A percentile compares a stretch with the other conserved stretches of the same genome.
phyloP scores from a whole-genome alignment of 2,113 vertebrate species.

The Eretmochelys imbricata region DNA sequence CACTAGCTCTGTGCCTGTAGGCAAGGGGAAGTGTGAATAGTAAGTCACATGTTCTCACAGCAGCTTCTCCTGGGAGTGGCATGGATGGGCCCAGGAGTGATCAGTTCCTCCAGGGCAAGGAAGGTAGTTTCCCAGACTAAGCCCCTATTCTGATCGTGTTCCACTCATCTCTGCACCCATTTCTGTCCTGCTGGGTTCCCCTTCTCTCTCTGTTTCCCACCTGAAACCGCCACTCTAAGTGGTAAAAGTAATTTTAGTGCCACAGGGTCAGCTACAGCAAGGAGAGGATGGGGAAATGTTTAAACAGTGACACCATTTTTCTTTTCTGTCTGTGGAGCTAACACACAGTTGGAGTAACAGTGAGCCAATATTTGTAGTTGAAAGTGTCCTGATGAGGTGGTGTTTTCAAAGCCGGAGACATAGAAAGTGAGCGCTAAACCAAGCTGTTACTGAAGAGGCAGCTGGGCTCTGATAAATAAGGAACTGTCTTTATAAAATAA shows the following conservation, averaged over 20 bases:
- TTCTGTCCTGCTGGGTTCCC: background rate
- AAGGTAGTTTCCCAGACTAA: background rate
- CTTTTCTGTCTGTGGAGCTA: background rate
- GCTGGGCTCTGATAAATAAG: background rate
- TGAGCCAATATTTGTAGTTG: background rate
- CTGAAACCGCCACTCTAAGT: background rate
- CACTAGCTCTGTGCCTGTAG: background rate
- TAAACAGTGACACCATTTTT: rapidly evolving
- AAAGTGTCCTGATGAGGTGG: too few relatives aligned
- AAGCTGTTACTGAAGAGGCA: too few relatives aligned
- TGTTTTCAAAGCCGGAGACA: too few relatives aligned
- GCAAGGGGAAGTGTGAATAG: background rate
- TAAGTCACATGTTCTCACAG: background rate
- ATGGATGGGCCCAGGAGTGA: rapidly evolving
- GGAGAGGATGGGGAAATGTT: background rate
- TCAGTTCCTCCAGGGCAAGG: background rate
- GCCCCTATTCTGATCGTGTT: too few relatives aligned
- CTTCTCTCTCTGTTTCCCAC: background rate
- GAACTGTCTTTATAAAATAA: background rate
- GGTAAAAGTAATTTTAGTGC: background rate
- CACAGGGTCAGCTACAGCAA: background rate
- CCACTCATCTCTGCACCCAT: background rate
- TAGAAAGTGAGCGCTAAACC: too few relatives aligned
- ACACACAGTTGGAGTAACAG: background rate
- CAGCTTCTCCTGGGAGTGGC: background rate